Conservation (phyloP, 1,140 invertebrate genomes). For the Scaptodrosophila lebanonensis region DNA sequence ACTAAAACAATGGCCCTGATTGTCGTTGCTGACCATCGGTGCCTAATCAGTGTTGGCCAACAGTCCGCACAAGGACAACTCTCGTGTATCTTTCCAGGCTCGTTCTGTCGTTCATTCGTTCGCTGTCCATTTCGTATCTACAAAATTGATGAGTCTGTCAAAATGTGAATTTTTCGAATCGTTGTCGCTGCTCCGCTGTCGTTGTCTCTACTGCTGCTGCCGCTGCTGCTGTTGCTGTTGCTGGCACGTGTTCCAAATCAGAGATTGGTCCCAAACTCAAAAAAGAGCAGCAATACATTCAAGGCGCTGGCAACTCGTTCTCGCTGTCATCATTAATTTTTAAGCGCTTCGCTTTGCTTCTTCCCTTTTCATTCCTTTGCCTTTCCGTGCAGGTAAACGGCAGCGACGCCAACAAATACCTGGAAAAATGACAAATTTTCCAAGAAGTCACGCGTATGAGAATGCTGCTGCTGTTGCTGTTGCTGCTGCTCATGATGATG, state of each 20-base stretch:
- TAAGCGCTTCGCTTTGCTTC: constrained; percentile 39
- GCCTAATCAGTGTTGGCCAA: constrained; percentile 35
- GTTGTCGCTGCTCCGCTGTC: background rate
- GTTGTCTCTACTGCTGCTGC: no score
- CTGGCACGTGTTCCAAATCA: constrained; percentile 55
- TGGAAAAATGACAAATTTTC: constrained; percentile 69
- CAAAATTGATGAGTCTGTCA: constrained; percentile 77
- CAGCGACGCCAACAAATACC: constrained; percentile 23
- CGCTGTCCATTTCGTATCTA: constrained; percentile 54
- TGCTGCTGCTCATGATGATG: background rate
- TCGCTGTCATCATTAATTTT: constrained; percentile 70
- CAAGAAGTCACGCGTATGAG: constrained; percentile 56
- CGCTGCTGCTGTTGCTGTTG: no score
- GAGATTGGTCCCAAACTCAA: no score
- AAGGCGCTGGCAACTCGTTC: constrained; percentile 6
- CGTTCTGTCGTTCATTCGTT: constrained; percentile 1
- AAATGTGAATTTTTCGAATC: constrained; percentile 69
- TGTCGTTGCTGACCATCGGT: constrained; percentile 36
- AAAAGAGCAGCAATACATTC: no score
- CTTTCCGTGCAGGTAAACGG: constrained; percentile 33
- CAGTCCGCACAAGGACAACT: background rate
- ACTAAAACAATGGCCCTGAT: constrained; percentile 33
- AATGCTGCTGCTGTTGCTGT: background rate
- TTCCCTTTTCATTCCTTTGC: no score
- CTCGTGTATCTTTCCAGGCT: constrained; percentile 26